Conservation (phyloP, 1,140 invertebrate genomes). For the Andricus grossulariae region DNA sequence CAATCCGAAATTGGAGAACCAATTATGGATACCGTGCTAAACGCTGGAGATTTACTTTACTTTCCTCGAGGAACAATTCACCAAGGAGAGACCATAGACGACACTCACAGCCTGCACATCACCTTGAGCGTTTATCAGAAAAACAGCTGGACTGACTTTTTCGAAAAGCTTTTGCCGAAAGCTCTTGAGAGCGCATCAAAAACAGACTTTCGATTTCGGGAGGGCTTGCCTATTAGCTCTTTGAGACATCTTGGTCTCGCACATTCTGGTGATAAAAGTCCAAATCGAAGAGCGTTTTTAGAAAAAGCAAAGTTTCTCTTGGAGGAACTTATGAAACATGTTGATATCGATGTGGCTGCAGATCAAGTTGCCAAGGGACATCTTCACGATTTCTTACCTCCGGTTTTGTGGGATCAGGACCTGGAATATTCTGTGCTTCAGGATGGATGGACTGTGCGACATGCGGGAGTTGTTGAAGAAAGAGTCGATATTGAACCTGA, state of each 20-base stretch:
- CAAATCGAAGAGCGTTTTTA: slow-evolving; percentile 77
- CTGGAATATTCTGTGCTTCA: slow-evolving; percentile 81
- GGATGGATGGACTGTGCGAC: slow-evolving; percentile 82
- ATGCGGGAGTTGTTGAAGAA: slow-evolving; percentile 79
- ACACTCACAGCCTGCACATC: slow-evolving; percentile 92
- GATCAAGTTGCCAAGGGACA: slow-evolving; percentile 90
- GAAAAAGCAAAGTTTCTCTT: slow-evolving; percentile 80
- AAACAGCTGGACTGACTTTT: slow-evolving; percentile 91
- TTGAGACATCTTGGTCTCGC: slow-evolving; percentile 84
- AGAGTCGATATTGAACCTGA: slow-evolving; percentile 81
- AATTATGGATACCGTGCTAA: slow-evolving; percentile 87
- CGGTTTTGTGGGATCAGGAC: slow-evolving; percentile 82
- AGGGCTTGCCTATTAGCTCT: slow-evolving; percentile 89
- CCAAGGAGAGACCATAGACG: slow-evolving; percentile 86
- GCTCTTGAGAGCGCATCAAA: slow-evolving; percentile 85
- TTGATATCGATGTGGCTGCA: slow-evolving; percentile 87
- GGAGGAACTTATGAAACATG: slow-evolving; percentile 78
- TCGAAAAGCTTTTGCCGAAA: slow-evolving; percentile 87
- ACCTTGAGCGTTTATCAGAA: slow-evolving; percentile 95
- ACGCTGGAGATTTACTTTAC: slow-evolving; percentile 94
- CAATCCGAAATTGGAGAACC: slow-evolving; percentile 87
- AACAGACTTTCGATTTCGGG: slow-evolving; percentile 83
- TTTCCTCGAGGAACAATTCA: slow-evolving; percentile 95
- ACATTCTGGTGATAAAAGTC: slow-evolving; percentile 75
- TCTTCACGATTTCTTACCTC: slow-evolving; percentile 92